phyloP scores from a whole-genome alignment of 2,888 invertebrate genomes.

The Deilephila elpenor region DNA sequence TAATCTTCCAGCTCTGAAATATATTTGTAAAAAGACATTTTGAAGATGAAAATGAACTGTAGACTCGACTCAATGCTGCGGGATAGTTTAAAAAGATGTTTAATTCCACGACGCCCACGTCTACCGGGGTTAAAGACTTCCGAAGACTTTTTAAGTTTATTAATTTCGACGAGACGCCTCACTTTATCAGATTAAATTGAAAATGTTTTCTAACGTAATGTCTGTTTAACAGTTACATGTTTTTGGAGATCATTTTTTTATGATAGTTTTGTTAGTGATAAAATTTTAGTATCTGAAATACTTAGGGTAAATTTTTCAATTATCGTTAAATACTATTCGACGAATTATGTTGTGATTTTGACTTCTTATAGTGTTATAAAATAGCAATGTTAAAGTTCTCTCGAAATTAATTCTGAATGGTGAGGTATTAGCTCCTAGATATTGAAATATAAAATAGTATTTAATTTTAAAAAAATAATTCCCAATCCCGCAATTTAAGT shows the following conservation, averaged over 20 bases:
- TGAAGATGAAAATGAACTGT: neutral
- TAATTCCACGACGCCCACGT: neutral
- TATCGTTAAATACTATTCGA: no score
- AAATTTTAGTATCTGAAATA: no score
- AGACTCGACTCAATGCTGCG: neutral
- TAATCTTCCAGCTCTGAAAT: no score
- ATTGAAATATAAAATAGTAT: no score
- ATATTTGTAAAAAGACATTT: neutral
- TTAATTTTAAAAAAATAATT: no score
- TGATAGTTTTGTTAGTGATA: neutral
- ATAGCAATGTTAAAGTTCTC: no score
- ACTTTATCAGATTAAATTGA: constrained; percentile 57
- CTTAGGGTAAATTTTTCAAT: no score
- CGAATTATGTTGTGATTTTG: no score
- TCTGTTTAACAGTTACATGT: neutral
- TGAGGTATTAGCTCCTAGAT: no score
- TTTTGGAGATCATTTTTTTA: neutral
- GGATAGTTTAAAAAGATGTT: constrained; percentile 1
- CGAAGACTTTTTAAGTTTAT: constrained; percentile 63
- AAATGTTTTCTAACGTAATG: constrained; percentile 49
- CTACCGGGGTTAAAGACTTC: constrained; percentile 42
- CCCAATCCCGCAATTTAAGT: no score
- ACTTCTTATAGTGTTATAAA: no score
- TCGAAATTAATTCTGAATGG: no score
- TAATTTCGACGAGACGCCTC: constrained; percentile 61